A percentile compares a stretch with the other conserved stretches of the same genome.
Conservation (phyloP, 2,113 vertebrate species). For the Leptobrachium leishanense region DNA sequence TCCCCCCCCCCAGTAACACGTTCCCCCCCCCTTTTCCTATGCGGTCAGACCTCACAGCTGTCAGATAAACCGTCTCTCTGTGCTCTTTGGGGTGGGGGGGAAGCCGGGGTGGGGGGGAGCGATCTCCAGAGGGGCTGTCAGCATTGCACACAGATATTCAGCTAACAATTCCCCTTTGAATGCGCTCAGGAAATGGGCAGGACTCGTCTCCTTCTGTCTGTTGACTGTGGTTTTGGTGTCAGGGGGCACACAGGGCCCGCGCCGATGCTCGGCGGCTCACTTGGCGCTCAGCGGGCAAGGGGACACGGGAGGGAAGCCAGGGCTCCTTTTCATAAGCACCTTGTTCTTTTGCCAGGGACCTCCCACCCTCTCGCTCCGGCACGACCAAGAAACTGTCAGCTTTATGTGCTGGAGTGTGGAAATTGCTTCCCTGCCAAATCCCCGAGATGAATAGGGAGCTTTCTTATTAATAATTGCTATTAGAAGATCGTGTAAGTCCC, state of each 20-base stretch:
- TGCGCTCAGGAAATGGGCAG: not conserved
- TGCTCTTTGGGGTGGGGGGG: constrained; percentile 29
- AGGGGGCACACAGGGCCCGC: constrained; percentile 26
- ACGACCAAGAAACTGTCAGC: constrained; percentile 17
- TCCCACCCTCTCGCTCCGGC: not conserved
- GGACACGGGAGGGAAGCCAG: not conserved
- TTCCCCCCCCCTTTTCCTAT: constrained; percentile 41
- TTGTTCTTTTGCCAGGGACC: constrained; percentile 31
- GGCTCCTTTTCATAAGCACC: not conserved
- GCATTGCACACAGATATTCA: constrained; percentile 43
- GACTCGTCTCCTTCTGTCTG: not conserved
- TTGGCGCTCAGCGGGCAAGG: constrained; percentile 36
- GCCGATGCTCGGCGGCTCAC: constrained; percentile 27
- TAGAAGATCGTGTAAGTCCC: constrained; percentile 44
- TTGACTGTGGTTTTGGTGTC: constrained; percentile 1
- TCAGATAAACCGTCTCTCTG: constrained; percentile 49
- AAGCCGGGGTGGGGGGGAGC: constrained; percentile 31
- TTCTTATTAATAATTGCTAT: constrained; percentile 50
- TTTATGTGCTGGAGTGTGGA: not conserved
- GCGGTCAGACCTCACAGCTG: constrained; percentile 50
- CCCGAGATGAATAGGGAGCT: constrained; percentile 49
- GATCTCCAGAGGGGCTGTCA: constrained; percentile 46
- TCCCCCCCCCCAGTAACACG: constrained; percentile 38
- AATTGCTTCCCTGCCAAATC: constrained; percentile 45
- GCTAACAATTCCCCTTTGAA: constrained; percentile 10